Evolutionary conservation across 2,113 vertebrate species (phyloP).

Genomic region (Rhea americana): DNA sequence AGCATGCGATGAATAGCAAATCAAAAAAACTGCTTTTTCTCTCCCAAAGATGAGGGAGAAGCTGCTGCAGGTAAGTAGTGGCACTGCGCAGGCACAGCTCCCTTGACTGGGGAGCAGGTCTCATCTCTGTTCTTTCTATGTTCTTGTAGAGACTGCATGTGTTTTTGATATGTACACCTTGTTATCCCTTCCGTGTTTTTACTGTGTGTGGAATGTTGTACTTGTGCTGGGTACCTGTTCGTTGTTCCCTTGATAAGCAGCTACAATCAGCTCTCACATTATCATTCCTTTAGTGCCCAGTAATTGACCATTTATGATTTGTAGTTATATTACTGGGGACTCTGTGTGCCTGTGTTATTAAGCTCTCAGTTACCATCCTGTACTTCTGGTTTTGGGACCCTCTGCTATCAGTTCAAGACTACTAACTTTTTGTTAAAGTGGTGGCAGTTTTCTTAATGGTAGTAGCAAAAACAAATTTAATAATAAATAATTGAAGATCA

Average conservation of each 20-base stretch:
- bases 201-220: background rate
- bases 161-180: background rate
- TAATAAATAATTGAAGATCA: background rate
- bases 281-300: background rate
- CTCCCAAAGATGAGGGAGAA: background rate
- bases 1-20: background rate
- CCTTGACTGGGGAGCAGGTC: background rate
- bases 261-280: background rate
- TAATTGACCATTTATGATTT: background rate
- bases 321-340: background rate
- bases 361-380: background rate
- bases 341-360: background rate
- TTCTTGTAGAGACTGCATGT: background rate
- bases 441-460: background rate
- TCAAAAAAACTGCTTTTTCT: background rate
- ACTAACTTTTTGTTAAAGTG: background rate
- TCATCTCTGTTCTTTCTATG: background rate
- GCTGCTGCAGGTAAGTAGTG: background rate
- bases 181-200: background rate
- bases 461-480: background rate
- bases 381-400: fast-evolving
- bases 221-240: background rate
- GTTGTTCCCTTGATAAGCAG: background rate
- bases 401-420: background rate
- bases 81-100: background rate